Base-by-base conservation (phyloP, 2,797 vertebrate species). In the Odontamblyopus rebecca region DNA sequence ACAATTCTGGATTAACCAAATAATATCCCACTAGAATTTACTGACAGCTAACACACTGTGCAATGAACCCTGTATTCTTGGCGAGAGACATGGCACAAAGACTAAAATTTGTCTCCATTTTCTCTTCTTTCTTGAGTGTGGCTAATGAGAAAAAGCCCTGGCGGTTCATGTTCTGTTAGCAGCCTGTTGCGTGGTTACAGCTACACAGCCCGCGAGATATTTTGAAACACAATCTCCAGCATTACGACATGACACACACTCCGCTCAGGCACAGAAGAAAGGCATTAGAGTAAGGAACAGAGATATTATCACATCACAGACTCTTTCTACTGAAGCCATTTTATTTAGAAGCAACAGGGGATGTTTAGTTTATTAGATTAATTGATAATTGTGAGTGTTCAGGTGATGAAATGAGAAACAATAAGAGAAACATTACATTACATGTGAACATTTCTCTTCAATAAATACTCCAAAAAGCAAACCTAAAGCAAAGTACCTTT, bases 161-260 rank as follows among this genome's bases (percentile, higher is more conserved):
- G 13, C 41, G 77, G 72, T 85, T 83, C 78, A 68, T 82, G 83
- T 90, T 89, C 75, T 84, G 86, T 77, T 88, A 81, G 73, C 72
- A 69, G 68, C 70, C 57, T 30, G 90, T 87, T 87, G 89, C 89
- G 8, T 75, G 72, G 91, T 78, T 88, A 92, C 86, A 29, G 63
- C 74, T 77, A 62, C 68, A 81, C 78, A 79, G 85, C 74, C 80
- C 23, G 19, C 61, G 68, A 85, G 83, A 85, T 80, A 78, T 89
- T 89, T 89, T 82, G 86, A 88, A 91, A 92, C 79, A 68, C 70
- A 85, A 93, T 81, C 86, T 65, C 73, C 56, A n/a, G 65, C 70
- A 12, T 78, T 73, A 77, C 62, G 81, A 67, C 41, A 79, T 82
- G 85, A 90, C 77, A 59, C 84, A 88, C 83, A 30, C 35, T 74